Percentiles rank a stretch among this genome's conserved stretches.
These are phyloP conservation scores for Fragum sueziense DNA, from an alignment of 2,888 invertebrate genomes.

Conservation along the genomic window DNA sequence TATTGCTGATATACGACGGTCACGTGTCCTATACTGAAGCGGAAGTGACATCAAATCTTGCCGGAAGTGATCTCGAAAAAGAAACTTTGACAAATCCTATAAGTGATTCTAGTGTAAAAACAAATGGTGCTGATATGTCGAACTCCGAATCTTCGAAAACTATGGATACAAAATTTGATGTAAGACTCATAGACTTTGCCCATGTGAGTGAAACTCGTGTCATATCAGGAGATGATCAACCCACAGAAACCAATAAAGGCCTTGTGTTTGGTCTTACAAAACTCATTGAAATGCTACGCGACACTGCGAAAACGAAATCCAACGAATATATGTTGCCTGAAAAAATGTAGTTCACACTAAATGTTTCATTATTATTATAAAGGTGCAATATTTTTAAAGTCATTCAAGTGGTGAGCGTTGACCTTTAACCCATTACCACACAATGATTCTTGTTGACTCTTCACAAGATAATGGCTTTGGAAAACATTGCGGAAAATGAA, in stretches of 20 bases:
- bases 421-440: too few species aligned
- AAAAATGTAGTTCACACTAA: too few species aligned
- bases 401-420: too few species aligned
- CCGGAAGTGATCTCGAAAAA: neutral
- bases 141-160: neutral
- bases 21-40: neutral
- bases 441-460: too few species aligned
- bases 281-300: constrained; percentile 7
- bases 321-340: neutral
- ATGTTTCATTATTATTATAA: too few species aligned
- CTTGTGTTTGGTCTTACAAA: constrained; percentile 38
- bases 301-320: neutral
- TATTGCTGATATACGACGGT: constrained; percentile 84
- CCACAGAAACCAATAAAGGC: neutral
- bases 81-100: neutral
- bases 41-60: neutral
- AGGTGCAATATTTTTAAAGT: too few species aligned
- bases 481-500: neutral
- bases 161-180: constrained; percentile 84
- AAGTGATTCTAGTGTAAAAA: neutral
- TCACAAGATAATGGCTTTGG: too few species aligned
- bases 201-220: constrained; percentile 87
- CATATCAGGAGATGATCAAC: neutral
- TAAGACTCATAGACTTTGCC: constrained; percentile 97
- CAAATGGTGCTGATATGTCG: neutral